Evolutionary conservation across 1,140 invertebrate species (phyloP).

Genomic region (Myzus persicae): DNA sequence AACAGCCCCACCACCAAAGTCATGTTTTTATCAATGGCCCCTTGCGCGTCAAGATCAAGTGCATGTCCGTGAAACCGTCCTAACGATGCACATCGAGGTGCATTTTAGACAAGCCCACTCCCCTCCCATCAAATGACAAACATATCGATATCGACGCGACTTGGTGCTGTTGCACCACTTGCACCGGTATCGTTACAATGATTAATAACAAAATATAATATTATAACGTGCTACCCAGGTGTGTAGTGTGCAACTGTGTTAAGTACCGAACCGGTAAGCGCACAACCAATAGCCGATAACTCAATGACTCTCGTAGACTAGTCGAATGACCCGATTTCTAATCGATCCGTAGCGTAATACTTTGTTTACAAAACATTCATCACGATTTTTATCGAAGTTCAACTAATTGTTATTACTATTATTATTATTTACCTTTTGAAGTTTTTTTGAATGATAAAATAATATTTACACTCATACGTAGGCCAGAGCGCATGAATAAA

Average conservation of each 20-base stretch:
- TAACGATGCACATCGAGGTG: not conserved
- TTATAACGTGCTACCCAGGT: not conserved
- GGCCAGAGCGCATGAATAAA: not conserved
- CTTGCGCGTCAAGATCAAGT: slow-evolving; percentile 57
- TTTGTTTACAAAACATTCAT: slow-evolving; percentile 7
- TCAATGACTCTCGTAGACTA: not conserved
- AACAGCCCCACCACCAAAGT: slow-evolving; percentile 20
- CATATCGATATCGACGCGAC: not conserved
- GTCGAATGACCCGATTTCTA: not conserved
- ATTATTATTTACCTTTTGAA: not conserved
- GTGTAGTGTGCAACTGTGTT: not conserved
- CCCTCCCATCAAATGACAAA: not conserved
- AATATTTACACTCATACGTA: not conserved
- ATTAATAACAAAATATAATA: not conserved
- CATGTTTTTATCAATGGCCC: slow-evolving; percentile 28
- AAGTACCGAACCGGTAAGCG: not conserved
- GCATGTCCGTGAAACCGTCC: slow-evolving; percentile 60
- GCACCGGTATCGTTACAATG: not conserved
- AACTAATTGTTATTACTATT: not conserved
- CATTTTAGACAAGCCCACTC: not conserved
- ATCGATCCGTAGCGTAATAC: not conserved
- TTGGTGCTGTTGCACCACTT: not conserved
- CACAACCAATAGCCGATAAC: not conserved
- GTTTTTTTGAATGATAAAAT: not conserved
- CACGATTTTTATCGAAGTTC: not conserved